These are phyloP conservation scores for Amphimallon solstitiale DNA, from an alignment of 2,888 invertebrate genomes.

Conservation along the genomic window DNA sequence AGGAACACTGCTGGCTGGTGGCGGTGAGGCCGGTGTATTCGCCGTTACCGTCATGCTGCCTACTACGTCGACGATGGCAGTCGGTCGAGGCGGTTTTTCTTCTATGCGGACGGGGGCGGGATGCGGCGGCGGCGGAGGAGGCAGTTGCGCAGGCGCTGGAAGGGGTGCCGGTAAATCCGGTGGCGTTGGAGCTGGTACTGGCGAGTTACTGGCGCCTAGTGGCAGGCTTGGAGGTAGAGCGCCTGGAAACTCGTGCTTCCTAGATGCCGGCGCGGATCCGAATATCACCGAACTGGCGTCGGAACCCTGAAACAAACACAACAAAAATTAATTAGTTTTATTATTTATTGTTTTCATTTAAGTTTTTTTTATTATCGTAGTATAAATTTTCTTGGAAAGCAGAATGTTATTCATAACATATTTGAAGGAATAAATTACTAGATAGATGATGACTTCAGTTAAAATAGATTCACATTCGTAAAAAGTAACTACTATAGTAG, in stretches of 20 bases:
- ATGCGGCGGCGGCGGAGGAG: conserved; percentile 59
- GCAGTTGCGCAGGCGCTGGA: conserved; percentile 76
- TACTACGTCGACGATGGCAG: conserved; percentile 36
- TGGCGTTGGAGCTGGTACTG: conserved; percentile 72
- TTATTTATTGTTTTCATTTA: no score
- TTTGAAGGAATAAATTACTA: no score
- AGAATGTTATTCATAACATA: no score
- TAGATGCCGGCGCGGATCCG: conserved; percentile 70
- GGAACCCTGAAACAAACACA: conserved; percentile 72
- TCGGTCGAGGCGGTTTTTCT: conserved; percentile 49
- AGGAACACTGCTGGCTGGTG: conserved; percentile 36
- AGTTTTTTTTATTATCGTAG: no score
- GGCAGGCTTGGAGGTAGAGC: conserved; percentile 68
- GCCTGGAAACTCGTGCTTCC: conserved; percentile 73
- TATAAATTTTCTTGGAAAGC: no score
- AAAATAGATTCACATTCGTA: no score
- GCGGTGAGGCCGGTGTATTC: conserved; percentile 48
- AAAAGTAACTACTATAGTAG: no score
- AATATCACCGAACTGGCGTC: conserved; percentile 74
- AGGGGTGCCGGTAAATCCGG: conserved; percentile 74
- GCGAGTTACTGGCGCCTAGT: conserved; percentile 71
- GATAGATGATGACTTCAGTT: no score
- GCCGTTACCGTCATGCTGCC: conserved; percentile 52
- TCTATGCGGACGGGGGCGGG: conserved; percentile 53
- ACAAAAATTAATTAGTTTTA: no score